Conservation (phyloP, 2,113 vertebrate species). For the Phoxinus phoxinus region DNA sequence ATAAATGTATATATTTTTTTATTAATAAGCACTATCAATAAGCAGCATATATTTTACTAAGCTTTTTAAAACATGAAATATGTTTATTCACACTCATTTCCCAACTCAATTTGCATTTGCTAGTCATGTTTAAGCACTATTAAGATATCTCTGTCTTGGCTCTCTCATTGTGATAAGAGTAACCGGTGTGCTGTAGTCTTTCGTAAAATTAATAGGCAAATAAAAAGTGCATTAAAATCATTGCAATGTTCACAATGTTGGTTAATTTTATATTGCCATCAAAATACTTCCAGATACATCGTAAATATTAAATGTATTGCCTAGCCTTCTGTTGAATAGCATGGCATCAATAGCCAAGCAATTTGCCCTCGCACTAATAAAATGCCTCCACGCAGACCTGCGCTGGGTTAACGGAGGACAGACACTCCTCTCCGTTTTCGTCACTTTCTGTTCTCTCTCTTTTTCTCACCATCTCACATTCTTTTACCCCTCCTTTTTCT, state of each 20-base stretch:
- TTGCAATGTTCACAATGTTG: neutral
- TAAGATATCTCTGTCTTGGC: neutral
- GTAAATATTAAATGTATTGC: neutral
- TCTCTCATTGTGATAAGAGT: neutral
- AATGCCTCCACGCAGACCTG: conserved; percentile 8
- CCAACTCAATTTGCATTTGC: neutral
- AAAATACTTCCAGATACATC: neutral
- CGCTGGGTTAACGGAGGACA: neutral
- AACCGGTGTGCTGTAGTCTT: neutral
- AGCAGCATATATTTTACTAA: no score
- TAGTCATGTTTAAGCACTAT: neutral
- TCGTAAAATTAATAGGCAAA: neutral
- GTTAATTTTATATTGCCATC: neutral
- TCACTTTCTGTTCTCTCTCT: conserved; percentile 23
- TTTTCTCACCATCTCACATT: conserved; percentile 52
- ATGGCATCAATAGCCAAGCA: neutral
- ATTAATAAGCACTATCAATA: no score
- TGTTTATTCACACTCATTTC: neutral
- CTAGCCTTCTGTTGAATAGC: neutral
- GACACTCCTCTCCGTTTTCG: neutral
- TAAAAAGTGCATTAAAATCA: neutral
- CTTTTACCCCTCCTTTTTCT: neutral
- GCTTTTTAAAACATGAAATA: no score
- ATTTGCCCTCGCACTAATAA: neutral
- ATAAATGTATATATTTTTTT: no score